phyloP scores from a whole-genome alignment of 1,140 invertebrate species.

The Aphaenogaster rudis region DNA sequence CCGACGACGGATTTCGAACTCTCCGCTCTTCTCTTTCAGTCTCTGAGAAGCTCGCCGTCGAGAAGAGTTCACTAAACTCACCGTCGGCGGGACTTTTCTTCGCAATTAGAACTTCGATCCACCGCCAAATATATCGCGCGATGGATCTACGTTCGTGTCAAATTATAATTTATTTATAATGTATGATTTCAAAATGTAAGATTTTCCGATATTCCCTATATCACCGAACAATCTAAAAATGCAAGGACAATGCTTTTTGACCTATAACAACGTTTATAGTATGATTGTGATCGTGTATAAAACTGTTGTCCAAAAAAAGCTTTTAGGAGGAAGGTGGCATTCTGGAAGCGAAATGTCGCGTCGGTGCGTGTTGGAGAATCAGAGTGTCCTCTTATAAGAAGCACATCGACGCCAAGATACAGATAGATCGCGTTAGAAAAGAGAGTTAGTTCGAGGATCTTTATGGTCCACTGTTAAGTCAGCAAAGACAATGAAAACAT shows the following conservation, averaged over 20 bases:
- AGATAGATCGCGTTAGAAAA: constrained; percentile 31
- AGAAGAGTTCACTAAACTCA: constrained; percentile 52
- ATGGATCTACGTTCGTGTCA: neutral
- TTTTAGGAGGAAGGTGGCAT: neutral
- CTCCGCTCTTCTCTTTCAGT: constrained; percentile 1
- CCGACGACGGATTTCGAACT: constrained; percentile 51
- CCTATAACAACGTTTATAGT: neutral
- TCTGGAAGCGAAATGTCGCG: constrained; percentile 14
- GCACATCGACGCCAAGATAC: constrained; percentile 59
- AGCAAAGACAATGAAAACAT: constrained; percentile 83
- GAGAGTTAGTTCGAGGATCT: constrained; percentile 56
- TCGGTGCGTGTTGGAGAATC: constrained; percentile 60
- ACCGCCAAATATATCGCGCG: constrained; percentile 10
- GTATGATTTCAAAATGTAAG: neutral
- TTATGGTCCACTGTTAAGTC: constrained; percentile 76
- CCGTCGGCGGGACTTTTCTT: neutral
- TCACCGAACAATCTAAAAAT: neutral
- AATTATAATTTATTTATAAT: constrained; percentile 8
- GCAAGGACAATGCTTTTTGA: neutral
- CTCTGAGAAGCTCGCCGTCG: constrained; percentile 34
- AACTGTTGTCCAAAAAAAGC: neutral
- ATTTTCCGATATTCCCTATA: neutral
- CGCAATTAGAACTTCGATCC: constrained; percentile 41
- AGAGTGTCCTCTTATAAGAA: constrained; percentile 37
- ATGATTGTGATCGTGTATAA: neutral